Base-by-base conservation (phyloP, 2,113 vertebrate genomes). In the Phoenicopterus ruber region DNA sequence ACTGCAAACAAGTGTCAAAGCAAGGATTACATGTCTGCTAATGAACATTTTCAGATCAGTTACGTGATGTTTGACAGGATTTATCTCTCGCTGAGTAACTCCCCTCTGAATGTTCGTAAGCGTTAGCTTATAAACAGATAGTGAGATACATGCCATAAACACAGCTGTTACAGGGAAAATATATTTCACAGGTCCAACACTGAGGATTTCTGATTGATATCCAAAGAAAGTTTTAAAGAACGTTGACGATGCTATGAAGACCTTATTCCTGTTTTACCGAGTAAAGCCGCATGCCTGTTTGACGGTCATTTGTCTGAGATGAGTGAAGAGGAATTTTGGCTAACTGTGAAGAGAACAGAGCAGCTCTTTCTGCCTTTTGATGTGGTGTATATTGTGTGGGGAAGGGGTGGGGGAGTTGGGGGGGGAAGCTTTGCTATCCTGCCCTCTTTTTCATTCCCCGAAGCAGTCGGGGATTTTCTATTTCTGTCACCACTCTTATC, bases 401-500 rank as follows among this genome's bases (percentile, higher is more conserved):
- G 52, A 94, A 36, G 26, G 61, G 36, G 32, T 49, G 47, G 13
- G 38, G 61, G 57, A n/a, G n/a, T n/a, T n/a, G 9, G 42, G 42
- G 42, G 42, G 42, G 34, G 63, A 72, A 85, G 32, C 15, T 88
- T 90, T 86, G 81, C 91, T 87, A 66, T 92, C 82, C 66, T 90
- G 25, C 22, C 62, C 82, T 92, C 84, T 72, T 93, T 96, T 94
- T 97, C 80, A 94, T 96, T 89, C 88, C 94, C 61, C 3, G 21
- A 86, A 97, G 93, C 93, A 74, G 95, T 63, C 93, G 82, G 70
- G 74, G 94, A 97, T 97, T 97, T 98, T 97, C 69, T 94, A 9
- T 90, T 97, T 96, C 96, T 97, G 93, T 97, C 97, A 97, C 90
- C 95, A 94, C 91, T 73, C 89, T 96, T 98, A 94, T 97, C 96